These are phyloP conservation scores for Troilus luridus DNA, from an alignment of 2,888 invertebrate genomes.

Conservation along the genomic window DNA sequence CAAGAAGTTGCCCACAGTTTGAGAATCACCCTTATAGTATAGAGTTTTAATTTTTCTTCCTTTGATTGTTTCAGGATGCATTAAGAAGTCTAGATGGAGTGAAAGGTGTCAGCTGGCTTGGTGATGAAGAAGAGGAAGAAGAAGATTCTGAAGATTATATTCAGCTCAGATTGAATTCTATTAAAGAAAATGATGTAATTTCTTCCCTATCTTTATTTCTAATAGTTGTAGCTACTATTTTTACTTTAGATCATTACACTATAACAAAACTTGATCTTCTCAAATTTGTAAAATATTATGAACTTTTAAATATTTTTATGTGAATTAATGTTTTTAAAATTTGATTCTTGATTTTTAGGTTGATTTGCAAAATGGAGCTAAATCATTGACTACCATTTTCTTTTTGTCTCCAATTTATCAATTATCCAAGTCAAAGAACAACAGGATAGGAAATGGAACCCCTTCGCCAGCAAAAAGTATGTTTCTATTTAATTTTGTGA, in stretches of 20 bases:
- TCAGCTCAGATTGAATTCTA: conserved; percentile 50
- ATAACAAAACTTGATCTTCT: not conserved
- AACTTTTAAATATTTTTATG: not conserved
- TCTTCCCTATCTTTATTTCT: not conserved
- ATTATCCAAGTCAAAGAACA: not conserved
- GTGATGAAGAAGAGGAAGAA: conserved; percentile 62
- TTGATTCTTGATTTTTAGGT: not conserved
- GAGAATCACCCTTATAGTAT: no score
- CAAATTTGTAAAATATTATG: not conserved
- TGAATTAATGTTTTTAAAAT: not conserved
- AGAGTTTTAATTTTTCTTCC: not conserved
- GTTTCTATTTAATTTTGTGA: not conserved
- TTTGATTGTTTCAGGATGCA: conserved; percentile 67
- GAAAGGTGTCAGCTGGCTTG: conserved; percentile 75
- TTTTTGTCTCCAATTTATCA: conserved; percentile 43
- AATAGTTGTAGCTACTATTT: not conserved
- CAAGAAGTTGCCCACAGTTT: no score
- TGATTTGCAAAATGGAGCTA: conserved; percentile 35
- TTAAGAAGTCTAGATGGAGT: conserved; percentile 75
- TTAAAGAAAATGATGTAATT: conserved; percentile 53
- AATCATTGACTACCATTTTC: conserved; percentile 49
- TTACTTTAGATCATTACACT: not conserved
- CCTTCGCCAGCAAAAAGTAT: conserved; percentile 45
- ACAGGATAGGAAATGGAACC: conserved; percentile 39
- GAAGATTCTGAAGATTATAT: conserved; percentile 53